Conservation (phyloP, 1,140 invertebrate genomes). For the Lucilia sericata region DNA sequence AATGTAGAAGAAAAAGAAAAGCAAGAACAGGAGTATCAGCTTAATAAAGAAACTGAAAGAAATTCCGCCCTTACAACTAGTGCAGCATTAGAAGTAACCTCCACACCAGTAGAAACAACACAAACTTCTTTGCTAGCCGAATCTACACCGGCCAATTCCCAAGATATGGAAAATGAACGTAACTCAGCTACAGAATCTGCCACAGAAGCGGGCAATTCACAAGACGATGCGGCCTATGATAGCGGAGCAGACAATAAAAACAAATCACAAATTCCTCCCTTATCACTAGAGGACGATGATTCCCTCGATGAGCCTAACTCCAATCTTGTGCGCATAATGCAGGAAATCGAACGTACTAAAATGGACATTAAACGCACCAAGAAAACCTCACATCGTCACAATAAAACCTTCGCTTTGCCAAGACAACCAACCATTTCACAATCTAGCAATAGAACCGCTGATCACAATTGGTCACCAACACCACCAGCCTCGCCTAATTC, state of each 20-base stretch:
- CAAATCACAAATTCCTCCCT: not conserved
- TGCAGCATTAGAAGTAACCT: not conserved
- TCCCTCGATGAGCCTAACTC: slow-evolving; percentile 47
- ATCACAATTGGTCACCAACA: slow-evolving; percentile 59
- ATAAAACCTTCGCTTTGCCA: not conserved
- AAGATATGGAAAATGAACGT: slow-evolving; percentile 36
- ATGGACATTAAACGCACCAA: slow-evolving; percentile 60
- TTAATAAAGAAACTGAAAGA: not conserved
- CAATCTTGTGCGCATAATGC: slow-evolving; percentile 53
- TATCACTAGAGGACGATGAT: slow-evolving; percentile 41
- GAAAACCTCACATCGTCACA: slow-evolving; percentile 45
- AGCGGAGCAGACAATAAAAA: not conserved
- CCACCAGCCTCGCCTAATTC: slow-evolving; percentile 59
- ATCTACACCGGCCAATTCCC: slow-evolving; percentile 48
- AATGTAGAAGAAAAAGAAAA: slow-evolving; percentile 10
- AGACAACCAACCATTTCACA: not conserved
- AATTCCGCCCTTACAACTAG: not conserved
- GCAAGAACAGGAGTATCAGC: not conserved
- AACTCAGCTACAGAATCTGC: slow-evolving; percentile 33
- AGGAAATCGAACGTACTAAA: slow-evolving; percentile 63
- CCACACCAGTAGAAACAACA: not conserved
- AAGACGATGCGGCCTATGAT: slow-evolving; percentile 37
- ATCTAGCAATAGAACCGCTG: slow-evolving; percentile 13
- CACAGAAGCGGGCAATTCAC: slow-evolving; percentile 35
- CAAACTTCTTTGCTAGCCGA: slow-evolving; percentile 50